Base-by-base conservation (phyloP, 2,797 vertebrate species). In the Malurus splendens region DNA sequence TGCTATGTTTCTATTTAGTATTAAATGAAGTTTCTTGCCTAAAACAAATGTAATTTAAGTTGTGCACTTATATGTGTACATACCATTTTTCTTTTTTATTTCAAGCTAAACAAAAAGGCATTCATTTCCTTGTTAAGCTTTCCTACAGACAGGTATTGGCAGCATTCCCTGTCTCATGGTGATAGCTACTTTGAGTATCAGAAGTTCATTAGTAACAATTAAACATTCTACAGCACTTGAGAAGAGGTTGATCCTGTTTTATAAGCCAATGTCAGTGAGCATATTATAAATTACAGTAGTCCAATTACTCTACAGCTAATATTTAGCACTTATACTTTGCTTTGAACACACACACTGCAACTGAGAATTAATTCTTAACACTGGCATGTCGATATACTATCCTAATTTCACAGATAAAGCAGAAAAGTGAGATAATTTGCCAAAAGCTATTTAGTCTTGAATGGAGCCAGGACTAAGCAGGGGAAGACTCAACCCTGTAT, bases 171-270 rank as follows among this genome's bases (percentile, higher is more conserved):
- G 76, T 76, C 56, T 78, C 73, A 71, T 12, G 6, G 36, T 27
- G 42, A 82, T 62, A 94, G 24, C 79, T 86, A 60, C 64, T 87
- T 82, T 45, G 60, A 89, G 41, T 48, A 86, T 79, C 79, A 78
- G 48, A 89, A 93, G 54, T 92, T 90, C 85, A 86, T 94, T 90
- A 90, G 56, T 45, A 93, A 90, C 39, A 66, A 91, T 92, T 91
- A 92, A 75, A 93, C 66, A 83, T 87, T 78, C 77, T 89, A 79
- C 70, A 90, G 84, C 73, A 60, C 90, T 87, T 79, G 60, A 88
- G 76, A 87, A 87, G 75, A 80, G 62, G 22, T 83, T 83, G 82
- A 87, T 89, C 70, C 56, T 87, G 38, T 61, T 92, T 92, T 39
- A 83, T 79, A 92, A 81, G 80, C 45, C 56, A 87, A 33, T 67